These are phyloP conservation scores for Calephelis perditalis DNA, from an alignment of 2,888 invertebrate genomes.

Conservation along the genomic window DNA sequence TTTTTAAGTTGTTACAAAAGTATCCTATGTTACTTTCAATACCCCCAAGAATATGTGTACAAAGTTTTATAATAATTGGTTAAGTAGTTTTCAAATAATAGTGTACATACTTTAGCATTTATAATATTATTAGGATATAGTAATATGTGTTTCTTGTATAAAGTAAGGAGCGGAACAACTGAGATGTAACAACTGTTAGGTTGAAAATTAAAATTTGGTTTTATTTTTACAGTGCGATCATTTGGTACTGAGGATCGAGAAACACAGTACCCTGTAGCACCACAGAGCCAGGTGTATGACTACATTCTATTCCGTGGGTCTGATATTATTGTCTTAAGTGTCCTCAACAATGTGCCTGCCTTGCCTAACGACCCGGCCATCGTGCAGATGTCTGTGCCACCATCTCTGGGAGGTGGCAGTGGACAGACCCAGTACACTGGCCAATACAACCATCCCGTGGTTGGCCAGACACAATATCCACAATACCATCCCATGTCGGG, in stretches of 20 bases:
- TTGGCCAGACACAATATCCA: conserved; percentile 76
- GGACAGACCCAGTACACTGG: conserved; percentile 79
- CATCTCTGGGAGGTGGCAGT: conserved; percentile 80
- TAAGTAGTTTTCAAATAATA: no score
- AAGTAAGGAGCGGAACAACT: no score
- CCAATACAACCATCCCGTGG: conserved; percentile 84
- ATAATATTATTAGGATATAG: no score
- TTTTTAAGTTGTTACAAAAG: no score
- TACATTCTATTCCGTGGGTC: conserved; percentile 98
- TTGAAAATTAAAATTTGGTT: conserved; percentile 11
- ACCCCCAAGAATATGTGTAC: no score
- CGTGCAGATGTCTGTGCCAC: conserved; percentile 91
- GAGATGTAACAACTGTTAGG: no score
- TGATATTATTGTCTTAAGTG: conserved; percentile 99
- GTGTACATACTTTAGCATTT: no score
- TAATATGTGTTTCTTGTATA: no score
- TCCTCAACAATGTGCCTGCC: conserved; percentile 91
- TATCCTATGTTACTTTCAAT: no score
- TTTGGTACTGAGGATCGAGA: conserved; percentile 99
- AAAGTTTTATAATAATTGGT: no score
- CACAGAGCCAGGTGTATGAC: conserved; percentile 98
- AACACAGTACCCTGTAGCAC: conserved; percentile 95
- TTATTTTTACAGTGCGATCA: conserved; percentile 89
- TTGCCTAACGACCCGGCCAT: conserved; percentile 99
- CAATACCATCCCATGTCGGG: conserved; percentile 74